phyloP scores from a whole-genome alignment of 2,888 invertebrate species.

The Cerastis rubricosa region DNA sequence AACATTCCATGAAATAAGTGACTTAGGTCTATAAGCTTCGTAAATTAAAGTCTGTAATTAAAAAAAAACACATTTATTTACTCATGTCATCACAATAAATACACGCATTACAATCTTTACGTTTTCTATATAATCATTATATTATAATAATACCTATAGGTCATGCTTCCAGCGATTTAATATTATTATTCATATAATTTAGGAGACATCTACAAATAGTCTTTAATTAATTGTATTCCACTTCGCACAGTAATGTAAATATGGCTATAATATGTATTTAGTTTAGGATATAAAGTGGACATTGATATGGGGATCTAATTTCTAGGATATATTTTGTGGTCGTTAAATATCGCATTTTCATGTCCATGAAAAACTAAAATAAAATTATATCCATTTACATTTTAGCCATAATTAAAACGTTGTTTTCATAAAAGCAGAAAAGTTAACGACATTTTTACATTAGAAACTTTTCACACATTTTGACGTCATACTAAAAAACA shows the following conservation, averaged over 20 bases:
- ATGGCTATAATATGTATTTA: conserved; percentile 42
- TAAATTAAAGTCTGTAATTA: conserved; percentile 1
- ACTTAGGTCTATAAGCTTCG: not conserved
- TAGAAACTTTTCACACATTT: not conserved
- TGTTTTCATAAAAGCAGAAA: not conserved
- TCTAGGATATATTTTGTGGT: conserved; percentile 55
- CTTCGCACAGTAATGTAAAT: conserved; percentile 56
- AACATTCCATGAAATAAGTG: too few relatives aligned
- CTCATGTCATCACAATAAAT: conserved; percentile 75
- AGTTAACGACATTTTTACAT: not conserved
- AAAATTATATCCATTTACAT: too few relatives aligned
- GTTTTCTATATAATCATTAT: conserved; percentile 53
- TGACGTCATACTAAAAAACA: not conserved
- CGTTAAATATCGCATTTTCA: conserved; percentile 48
- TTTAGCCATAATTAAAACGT: not conserved
- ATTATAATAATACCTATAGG: conserved; percentile 57
- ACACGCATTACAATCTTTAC: conserved; percentile 75
- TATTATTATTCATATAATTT: conserved; percentile 45
- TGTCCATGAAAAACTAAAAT: conserved; percentile 4
- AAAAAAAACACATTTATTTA: conserved; percentile 76
- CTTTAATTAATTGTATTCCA: conserved; percentile 65
- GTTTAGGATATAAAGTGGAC: conserved; percentile 57
- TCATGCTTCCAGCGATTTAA: conserved; percentile 62
- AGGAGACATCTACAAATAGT: conserved; percentile 60
- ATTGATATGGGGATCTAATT: conserved; percentile 62